Percentiles rank a stretch among this genome's conserved stretches.
These are phyloP conservation scores for Conops quadrifasciatus DNA, from an alignment of 2,888 invertebrate genomes.

Conservation along the genomic window DNA sequence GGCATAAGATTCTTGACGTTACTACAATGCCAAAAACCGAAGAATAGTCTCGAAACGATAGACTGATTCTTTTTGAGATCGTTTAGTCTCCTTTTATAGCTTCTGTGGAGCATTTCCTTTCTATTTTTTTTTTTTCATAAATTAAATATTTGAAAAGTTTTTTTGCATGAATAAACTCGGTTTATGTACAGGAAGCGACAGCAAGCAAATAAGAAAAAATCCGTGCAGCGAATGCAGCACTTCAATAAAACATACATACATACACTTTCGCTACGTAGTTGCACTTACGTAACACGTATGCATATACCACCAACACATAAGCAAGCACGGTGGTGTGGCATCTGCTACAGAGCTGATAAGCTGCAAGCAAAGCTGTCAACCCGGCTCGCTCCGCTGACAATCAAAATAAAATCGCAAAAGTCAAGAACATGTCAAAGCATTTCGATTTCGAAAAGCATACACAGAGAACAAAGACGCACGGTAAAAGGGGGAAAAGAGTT, in stretches of 20 bases:
- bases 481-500: too few species aligned
- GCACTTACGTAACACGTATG: too few species aligned
- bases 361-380: too few species aligned
- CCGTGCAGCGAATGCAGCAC: constrained; percentile 11
- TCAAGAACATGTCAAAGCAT: too few species aligned
- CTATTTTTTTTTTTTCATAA: not conserved
- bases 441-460: too few species aligned
- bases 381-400: too few species aligned
- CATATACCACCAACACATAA: not conserved
- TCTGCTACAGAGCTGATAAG: constrained; percentile 12
- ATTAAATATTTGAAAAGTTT: constrained; percentile 46
- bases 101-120: not conserved
- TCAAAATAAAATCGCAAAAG: too few species aligned
- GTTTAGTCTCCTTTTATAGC: not conserved
- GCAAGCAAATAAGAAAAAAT: not conserved
- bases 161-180: constrained; percentile 55
- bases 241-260: not conserved
- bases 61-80: not conserved
- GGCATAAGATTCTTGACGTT: too few species aligned
- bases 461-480: too few species aligned
- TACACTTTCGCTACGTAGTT: too few species aligned
- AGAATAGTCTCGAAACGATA: too few species aligned
- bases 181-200: not conserved
- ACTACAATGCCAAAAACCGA: too few species aligned
- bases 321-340: not conserved